Evolutionary conservation across 92 coral and sea anemone genomes (phyloP), one percentile per base, ranked within the genome.

Genomic region (Meandrina meandrites): DNA sequence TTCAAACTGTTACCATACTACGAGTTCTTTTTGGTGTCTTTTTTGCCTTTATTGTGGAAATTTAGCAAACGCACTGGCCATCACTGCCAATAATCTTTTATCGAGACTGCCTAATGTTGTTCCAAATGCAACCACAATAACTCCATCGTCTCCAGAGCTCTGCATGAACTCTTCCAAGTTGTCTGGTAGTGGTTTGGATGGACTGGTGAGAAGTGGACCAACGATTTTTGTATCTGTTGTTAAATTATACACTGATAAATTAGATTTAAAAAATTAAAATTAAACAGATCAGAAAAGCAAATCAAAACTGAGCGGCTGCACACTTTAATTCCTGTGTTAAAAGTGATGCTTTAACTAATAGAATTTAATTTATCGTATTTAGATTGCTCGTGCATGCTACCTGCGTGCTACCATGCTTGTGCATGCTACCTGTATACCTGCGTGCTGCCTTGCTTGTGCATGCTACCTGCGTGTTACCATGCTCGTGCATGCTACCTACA

Each of bases 101-200:
- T 84, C 68, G 18, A 77, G 30, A 5, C 67, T 58, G 16, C 51
- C 66, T 18, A 83, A 47, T 53, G 58, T 67, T 28, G 91, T 57
- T 1, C 91, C 91, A 84, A 84, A 89, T 27, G 91, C 66, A 15
- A 82, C 87, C 34, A 88, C 50, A 76, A 82, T 82, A 12, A 88
- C 91, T 35, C 91, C 91, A 31, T 68, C n/a, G 51, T 89, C 85
- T 8, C 88, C 91, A 89, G 91, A 89, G 48, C 79, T 51, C 73
- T 89, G 75, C 88, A 89, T 84, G 42, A 89, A 89, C 30, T 76
- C 79, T 50, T 89, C 91, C 28, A 89, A 69, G 30, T 84, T 88
- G 58, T 32, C 80, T 1, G 88, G 84, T 1, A 89, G 80, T n/a
- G 88, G 88, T 71, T 89, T 17, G 53, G 85, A 67, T 50, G 91